Base-by-base conservation (phyloP, 2,888 invertebrate genomes). In the Balanococcus diminutus region DNA sequence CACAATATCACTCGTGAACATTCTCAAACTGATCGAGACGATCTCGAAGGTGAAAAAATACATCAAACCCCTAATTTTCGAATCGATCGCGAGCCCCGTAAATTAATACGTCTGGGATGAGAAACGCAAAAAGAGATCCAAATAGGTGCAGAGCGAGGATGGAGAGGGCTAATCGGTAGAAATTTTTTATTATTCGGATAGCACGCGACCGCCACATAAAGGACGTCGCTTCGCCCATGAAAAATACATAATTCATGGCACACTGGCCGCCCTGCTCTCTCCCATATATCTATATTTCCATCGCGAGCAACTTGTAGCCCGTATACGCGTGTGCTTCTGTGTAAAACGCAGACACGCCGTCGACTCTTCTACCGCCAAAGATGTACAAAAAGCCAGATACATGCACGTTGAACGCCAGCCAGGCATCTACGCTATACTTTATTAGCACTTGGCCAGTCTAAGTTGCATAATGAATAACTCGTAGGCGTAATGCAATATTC, bases 231-330 rank as follows among this genome's bases (percentile, higher is more conserved):
- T 72, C 72, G 72, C 16, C 72, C 72, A 25, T 31, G 72, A 25
- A 72, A 28, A 72, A 72, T 72, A 72, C 72, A 72, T 72, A 72
- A 72, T 72, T 72, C 72, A 72, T 72, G 31, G 19, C 56, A 46
- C 46, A 14, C 72, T 16, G 72, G 72, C 72, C 72, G 16, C 16
- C 16, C 25, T 72, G 16, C 16, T 28, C 25, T 72, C 31, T 31
- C n/a, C 72, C 72, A 56, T 56, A 56, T 56, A 56, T 46, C n/a
- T 46, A 46, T 14, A 46, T 56, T 42, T 56, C 22, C 56, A 22
- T n/a, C n/a, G n/a, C n/a, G n/a, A 56, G 56, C 56, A 22, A 22
- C 56, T 56, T 22, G 56, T 22, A 6, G 22, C 56, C 56, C 56
- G 56, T 56, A 56, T 56, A 56, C 56, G 56, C 22, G 56, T 22